Evolutionary conservation across 2,113 vertebrate genomes (phyloP), one percentile per base, ranked within the genome.

Genomic region (Regulus satrapa): DNA sequence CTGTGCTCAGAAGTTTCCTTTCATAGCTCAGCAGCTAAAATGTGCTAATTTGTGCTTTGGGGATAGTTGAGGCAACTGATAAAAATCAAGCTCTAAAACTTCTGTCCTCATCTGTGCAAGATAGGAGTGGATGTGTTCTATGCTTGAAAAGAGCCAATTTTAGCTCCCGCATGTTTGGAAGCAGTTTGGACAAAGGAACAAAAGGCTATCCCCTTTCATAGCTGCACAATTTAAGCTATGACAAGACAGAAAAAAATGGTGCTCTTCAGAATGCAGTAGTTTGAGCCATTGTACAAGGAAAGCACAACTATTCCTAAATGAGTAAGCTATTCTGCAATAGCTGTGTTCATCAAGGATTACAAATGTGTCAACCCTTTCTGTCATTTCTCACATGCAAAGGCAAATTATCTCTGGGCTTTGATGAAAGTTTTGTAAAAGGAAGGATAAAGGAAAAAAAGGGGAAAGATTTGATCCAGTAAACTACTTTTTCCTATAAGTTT

Each of bases 201-300:
- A 89, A 87, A 67, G 26, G 0, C 0, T 62, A 63, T 51, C 17
- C 16, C 21, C 2, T 46, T 80, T n/a, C 32, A 55, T 1, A 55
- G 52, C 28, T 63, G 43, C 51, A 74, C 34, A 88, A 43, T 69
- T 73, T 66, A 80, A 62, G 32, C 26, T 58, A 15, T 25, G 19
- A 69, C 9, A 46, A 26, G 46, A 59, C 32, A 75, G 55, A 67
- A 92, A 77, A 88, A 73, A 97, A 85, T 31, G 18, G 76, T 73
- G 58, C 51, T 94, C 96, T 94, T 81, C 52, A 96, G 61, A 80
- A 95, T 69, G 67, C 49, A 84, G 81, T 64, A 29, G 69, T 34
- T 96, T 49, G 58, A 96, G 74, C 29, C 79, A 76, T 41, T 87
- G 52, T 51, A 92, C 77, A 83, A 55, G 54, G 73, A 93, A 72